A percentile compares a stretch with the other conserved stretches of the same genome.
Evolutionary conservation across 2,113 vertebrate genomes (phyloP).

Genomic region (Perognathus longimembris): DNA sequence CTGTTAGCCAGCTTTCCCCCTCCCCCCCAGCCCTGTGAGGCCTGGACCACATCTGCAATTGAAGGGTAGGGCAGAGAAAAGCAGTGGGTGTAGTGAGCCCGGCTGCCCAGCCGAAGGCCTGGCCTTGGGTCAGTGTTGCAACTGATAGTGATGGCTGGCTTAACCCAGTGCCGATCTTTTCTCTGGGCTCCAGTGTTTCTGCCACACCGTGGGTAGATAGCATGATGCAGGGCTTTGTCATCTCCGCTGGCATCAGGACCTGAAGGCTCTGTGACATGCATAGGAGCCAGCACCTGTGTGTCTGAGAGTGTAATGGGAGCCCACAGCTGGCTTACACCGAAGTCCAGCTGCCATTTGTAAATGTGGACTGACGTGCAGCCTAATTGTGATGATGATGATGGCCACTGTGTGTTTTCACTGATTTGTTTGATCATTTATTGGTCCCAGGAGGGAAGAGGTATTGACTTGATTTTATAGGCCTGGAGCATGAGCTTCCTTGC

Average conservation of each 20-base stretch:
- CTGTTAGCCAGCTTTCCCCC: background rate
- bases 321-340: background rate
- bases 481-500: background rate
- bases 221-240: background rate
- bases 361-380: background rate
- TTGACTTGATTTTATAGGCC: background rate
- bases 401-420: background rate
- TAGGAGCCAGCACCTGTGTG: rapidly evolving
- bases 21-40: background rate
- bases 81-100: background rate
- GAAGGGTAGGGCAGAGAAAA: conserved; percentile 48
- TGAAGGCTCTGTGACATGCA: background rate
- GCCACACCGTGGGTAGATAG: background rate
- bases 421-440: background rate
- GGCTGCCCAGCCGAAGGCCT: background rate
- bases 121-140: conserved; percentile 11
- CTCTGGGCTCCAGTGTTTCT: background rate
- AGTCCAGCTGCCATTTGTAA: background rate
- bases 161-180: background rate
- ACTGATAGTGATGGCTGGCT: background rate
- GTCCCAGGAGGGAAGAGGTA: background rate
- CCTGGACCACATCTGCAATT: background rate
- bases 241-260: background rate
- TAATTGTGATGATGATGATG: background rate
- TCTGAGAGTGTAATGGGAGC: background rate